Base-by-base conservation (phyloP, 2,888 invertebrate species). In the Lochmaea crataegi region DNA sequence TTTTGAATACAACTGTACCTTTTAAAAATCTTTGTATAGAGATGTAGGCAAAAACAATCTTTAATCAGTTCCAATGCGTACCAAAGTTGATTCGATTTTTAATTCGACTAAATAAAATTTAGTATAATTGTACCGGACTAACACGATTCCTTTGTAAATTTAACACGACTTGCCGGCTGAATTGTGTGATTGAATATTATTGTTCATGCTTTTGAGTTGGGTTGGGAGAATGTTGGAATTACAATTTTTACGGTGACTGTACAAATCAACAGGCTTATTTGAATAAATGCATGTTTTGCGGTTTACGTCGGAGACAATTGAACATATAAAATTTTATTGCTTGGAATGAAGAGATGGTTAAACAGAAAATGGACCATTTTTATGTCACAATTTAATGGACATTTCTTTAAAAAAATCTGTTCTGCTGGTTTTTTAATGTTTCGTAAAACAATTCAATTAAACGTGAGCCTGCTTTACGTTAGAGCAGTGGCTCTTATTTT, bases 281-380 rank as follows among this genome's bases (percentile, higher is more conserved):
- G 67, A 68, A 68, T 68, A 45, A 61, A 68, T 60, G 68, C 60
- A 68, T 61, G 68, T 60, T 68, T 68, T 68, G 68, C 68, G 68
- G 68, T 68, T 68, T 48, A 16, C 51, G 45, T 26, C 16, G 45
- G 14, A 22, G 22, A 68, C 68, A 68, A 68, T 68, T 68, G 61
- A 42, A 63, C 12, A 42, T 16, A 63, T 26, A 32, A 63, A 63
- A 63, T 63, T 63, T 63, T 63, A 63, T 63, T 63, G 18, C 41
- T 41, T 16, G 61, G 60, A 60, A 60, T 60, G 38, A 60, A 60
- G 60, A 60, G 60, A 60, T 60, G 57, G 58, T 58, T 58, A 22
- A 58, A 60, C 38, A 38, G 38, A 60, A 60, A 32, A 60, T 60
- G 60, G 60, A 66, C 58, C 51, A 45, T 65, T 22, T 64, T 65